Conservation (phyloP, 2,113 vertebrate genomes). For the Eulemur macaco region DNA sequence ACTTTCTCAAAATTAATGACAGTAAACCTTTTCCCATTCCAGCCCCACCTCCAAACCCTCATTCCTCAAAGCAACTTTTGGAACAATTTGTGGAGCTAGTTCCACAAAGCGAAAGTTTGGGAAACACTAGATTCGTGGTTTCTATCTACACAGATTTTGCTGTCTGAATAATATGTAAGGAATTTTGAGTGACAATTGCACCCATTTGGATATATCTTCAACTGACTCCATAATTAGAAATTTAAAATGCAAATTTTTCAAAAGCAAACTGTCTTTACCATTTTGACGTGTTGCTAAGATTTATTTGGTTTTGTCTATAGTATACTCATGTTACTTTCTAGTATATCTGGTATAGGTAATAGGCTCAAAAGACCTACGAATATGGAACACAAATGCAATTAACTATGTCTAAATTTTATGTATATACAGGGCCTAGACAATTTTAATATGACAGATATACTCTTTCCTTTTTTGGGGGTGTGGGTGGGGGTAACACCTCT, state of each 20-base stretch:
- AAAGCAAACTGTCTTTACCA: slow-evolving; percentile 73
- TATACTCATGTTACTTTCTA: slow-evolving; percentile 38
- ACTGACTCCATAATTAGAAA: slow-evolving; percentile 71
- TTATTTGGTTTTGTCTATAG: slow-evolving; percentile 57
- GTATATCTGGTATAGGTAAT: slow-evolving; percentile 53
- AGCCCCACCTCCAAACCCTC: neutral
- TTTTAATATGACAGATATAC: slow-evolving; percentile 4
- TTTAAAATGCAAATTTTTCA: slow-evolving; percentile 74
- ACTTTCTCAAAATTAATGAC: slow-evolving; percentile 53
- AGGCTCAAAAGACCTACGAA: slow-evolving; percentile 54
- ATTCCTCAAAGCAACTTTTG: slow-evolving; percentile 57
- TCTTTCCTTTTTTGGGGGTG: neutral
- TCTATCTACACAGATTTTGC: slow-evolving; percentile 74
- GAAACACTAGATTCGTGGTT: slow-evolving; percentile 67
- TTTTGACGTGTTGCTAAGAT: slow-evolving; percentile 63
- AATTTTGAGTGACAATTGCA: slow-evolving; percentile 75
- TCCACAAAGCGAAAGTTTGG: slow-evolving; percentile 66
- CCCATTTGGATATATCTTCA: slow-evolving; percentile 74
- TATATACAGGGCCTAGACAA: neutral
- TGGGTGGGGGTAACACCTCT: neutral
- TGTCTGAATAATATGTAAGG: slow-evolving; percentile 74
- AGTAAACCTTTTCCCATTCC: neutral
- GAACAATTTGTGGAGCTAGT: slow-evolving; percentile 61
- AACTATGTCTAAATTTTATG: neutral
- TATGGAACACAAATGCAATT: slow-evolving; percentile 53